A percentile compares a stretch with the other conserved stretches of the same genome.
These are phyloP conservation scores for Eutolmus rufibarbis DNA, from an alignment of 2,888 invertebrate genomes.

Conservation along the genomic window DNA sequence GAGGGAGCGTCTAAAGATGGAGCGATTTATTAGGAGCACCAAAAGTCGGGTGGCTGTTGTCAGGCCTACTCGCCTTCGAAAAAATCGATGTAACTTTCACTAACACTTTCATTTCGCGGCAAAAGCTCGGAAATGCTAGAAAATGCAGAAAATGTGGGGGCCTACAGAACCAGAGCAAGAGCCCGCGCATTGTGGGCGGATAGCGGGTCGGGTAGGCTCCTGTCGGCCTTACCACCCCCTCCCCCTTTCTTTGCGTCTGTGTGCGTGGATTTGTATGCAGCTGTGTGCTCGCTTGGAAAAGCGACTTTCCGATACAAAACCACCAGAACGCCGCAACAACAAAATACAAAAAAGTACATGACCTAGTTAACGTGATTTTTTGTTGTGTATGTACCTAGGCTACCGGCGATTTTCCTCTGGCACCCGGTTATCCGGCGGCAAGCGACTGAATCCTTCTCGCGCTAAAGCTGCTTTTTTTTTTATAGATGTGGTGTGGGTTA, in stretches of 20 bases:
- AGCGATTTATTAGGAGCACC: background rate
- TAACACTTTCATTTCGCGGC: background rate
- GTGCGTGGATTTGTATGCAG: background rate
- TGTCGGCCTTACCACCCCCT: background rate
- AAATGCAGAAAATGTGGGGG: background rate
- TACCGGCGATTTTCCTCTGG: conserved; percentile 3
- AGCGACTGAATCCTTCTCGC: background rate
- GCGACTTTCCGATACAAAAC: background rate
- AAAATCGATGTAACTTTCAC: conserved; percentile 38
- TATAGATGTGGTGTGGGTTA: background rate
- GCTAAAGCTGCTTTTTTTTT: background rate
- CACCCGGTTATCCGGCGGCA: background rate
- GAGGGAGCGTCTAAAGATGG: background rate
- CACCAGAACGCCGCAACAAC: conserved; percentile 32
- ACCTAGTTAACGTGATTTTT: conserved; percentile 47
- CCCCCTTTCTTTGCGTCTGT: background rate
- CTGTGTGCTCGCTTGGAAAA: background rate
- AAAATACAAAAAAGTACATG: conserved; percentile 46
- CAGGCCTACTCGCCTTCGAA: conserved; percentile 29
- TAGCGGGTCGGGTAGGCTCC: background rate
- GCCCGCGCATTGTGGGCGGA: background rate
- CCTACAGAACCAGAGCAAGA: background rate
- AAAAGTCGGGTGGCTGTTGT: conserved; percentile 26
- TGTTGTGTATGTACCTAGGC: conserved; percentile 33
- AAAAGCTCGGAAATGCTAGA: conserved; percentile 9